Base-by-base conservation (phyloP, 2,888 invertebrate genomes). In the Chloroclysta siterata region DNA sequence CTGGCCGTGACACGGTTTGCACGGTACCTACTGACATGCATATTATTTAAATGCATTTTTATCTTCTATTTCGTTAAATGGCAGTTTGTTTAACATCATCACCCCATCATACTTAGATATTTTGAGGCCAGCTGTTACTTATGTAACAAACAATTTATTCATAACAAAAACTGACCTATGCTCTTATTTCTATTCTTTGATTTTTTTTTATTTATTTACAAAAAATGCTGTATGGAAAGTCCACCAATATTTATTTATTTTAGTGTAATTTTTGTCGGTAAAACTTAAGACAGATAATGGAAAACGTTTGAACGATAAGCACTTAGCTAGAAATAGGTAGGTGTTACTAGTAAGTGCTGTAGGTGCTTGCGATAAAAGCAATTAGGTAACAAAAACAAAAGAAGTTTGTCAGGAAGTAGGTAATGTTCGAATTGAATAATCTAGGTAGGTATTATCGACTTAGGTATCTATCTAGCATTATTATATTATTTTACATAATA, bases 1-100 rank as follows among this genome's bases (percentile, higher is more conserved):
- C 77, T 73, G 85, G 51, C 89, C 89, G 70, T 89, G 89, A 87
- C 89, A 88, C 75, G 72, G 82, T 83, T 89, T 66, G 71, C 62
- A 80, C 77, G 80, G 6, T 42, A 14, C 42, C n/a, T 5, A 81
- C 71, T 64, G 74, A 65, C 72, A 75, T 68, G 72, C 73, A 76
- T 75, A 63, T 63, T 61, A 56, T 63, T 63, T 57, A 59, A 69
- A 68, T 65, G 66, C 48, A 57, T 29, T 46, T 64, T 53, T 44
- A 8, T 46, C 2, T 15, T 46, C 10, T 46, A 11, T 15, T 17
- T 46, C 15, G 15, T 6, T 15, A 15, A 39, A 39, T 39, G 11
- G 36, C 36, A 39, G 36, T 11, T 39, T 39, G 8, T 36, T 29
- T 29, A n/a, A n/a, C n/a, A 22, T 3, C 22, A 22, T 22, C 22